These are phyloP conservation scores for Agrotis ipsilon DNA, from an alignment of 2,888 invertebrate species.

Conservation along the genomic window DNA sequence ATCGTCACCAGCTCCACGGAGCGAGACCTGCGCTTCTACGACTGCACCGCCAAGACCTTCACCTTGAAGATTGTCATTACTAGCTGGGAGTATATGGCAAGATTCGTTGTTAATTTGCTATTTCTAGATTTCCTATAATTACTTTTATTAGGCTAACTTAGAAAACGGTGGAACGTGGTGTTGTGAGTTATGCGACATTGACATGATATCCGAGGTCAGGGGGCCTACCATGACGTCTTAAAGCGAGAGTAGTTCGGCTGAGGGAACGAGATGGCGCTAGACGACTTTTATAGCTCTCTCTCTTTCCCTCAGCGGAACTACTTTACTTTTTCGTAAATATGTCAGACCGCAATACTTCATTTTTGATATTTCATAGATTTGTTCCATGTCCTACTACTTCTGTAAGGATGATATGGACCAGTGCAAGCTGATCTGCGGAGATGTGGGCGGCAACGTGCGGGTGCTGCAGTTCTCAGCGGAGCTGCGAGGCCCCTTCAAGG, in stretches of 20 bases:
- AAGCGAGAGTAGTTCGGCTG: too few relatives aligned
- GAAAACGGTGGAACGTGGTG: too few relatives aligned
- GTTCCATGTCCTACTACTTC: slow-evolving; percentile 92
- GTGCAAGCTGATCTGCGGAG: slow-evolving; percentile 93
- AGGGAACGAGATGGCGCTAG: too few relatives aligned
- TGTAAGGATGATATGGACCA: slow-evolving; percentile 88
- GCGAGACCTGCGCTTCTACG: slow-evolving; percentile 95
- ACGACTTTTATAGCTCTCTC: too few relatives aligned
- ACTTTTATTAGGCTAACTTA: too few relatives aligned
- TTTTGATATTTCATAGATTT: slow-evolving; percentile 73
- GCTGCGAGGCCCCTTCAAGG: slow-evolving; percentile 93
- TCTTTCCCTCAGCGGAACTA: too few relatives aligned
- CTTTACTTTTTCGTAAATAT: too few relatives aligned
- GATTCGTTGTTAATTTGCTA: slow-evolving; percentile 3
- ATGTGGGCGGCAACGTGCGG: slow-evolving; percentile 93
- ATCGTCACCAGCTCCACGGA: slow-evolving; percentile 95
- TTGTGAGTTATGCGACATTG: too few relatives aligned
- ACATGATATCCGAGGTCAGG: too few relatives aligned
- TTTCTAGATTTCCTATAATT: background rate
- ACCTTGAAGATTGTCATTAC: slow-evolving; percentile 93
- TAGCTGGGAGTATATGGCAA: slow-evolving; percentile 91
- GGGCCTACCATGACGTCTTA: too few relatives aligned
- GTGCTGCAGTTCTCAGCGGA: slow-evolving; percentile 92
- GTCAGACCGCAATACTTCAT: too few relatives aligned
- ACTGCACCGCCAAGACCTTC: slow-evolving; percentile 94